A percentile compares a stretch with the other conserved stretches of the same genome.
phyloP scores from a whole-genome alignment of 2,797 vertebrate species.

The Miichthys miiuy region DNA sequence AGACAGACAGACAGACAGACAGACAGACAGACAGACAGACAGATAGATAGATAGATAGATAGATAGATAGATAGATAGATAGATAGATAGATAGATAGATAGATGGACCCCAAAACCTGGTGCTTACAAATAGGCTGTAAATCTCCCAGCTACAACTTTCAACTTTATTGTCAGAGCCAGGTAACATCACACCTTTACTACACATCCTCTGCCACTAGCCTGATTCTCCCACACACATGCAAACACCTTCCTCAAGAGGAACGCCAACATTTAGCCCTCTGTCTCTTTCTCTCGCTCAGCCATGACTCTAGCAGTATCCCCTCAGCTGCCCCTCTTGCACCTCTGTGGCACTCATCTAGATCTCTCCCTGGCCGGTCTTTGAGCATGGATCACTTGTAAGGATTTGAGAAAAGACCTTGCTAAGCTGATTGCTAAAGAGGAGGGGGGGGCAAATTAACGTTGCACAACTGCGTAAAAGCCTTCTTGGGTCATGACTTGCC shows the following conservation, averaged over 20 bases:
- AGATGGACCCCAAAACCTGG: not conserved
- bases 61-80: too few relatives aligned
- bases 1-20: too few relatives aligned
- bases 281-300: constrained; percentile 11
- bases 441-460: constrained; percentile 76
- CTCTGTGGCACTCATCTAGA: constrained; percentile 67
- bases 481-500: constrained; percentile 76
- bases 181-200: constrained; percentile 1
- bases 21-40: too few relatives aligned
- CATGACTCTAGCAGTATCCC: constrained; percentile 56
- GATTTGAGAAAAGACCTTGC: constrained; percentile 79
- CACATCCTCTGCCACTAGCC: not conserved
- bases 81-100: too few relatives aligned
- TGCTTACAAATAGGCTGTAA: constrained; percentile 11
- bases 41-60: too few relatives aligned
- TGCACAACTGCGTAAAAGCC: constrained; percentile 78
- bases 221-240: not conserved
- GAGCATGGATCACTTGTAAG: constrained; percentile 76
- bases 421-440: constrained; percentile 82
- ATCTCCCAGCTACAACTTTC: not conserved
- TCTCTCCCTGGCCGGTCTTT: constrained; percentile 59
- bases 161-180: not conserved
- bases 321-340: constrained; percentile 48
- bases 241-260: constrained; percentile 23
- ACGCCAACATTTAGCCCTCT: constrained; percentile 8